These are phyloP conservation scores for Nothobranchius furzeri DNA, from an alignment of 2,113 vertebrate species.

Conservation along the genomic window DNA sequence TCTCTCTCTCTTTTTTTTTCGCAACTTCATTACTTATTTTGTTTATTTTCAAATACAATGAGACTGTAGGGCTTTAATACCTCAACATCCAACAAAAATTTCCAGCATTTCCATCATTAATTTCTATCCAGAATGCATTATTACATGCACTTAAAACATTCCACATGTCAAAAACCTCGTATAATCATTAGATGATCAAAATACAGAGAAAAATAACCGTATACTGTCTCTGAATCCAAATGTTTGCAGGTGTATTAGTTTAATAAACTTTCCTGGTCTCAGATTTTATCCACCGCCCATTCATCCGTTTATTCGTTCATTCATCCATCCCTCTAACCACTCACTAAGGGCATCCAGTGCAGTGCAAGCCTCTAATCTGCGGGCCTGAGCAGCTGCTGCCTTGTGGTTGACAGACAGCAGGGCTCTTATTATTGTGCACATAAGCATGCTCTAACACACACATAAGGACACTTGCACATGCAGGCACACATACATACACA, in stretches of 20 bases:
- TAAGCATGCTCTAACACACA: conserved; percentile 50
- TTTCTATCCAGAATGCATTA: background rate
- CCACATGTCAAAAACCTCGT: no score
- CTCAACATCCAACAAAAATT: background rate
- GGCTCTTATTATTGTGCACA: conserved; percentile 82
- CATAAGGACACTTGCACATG: conserved; percentile 28
- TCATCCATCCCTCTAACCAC: conserved; percentile 62
- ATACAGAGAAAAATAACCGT: no score
- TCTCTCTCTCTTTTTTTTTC: no score
- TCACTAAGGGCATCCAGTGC: conserved; percentile 68
- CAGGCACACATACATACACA: conserved; percentile 45
- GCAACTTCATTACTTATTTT: no score
- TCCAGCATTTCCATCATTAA: background rate
- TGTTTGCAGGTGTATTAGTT: conserved; percentile 33
- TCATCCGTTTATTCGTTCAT: conserved; percentile 31
- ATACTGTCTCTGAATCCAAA: background rate
- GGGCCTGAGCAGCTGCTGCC: conserved; percentile 76
- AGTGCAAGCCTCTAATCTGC: conserved; percentile 81
- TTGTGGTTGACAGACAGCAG: conserved; percentile 77
- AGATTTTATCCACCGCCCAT: conserved; percentile 34
- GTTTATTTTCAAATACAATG: no score
- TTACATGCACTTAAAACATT: no score
- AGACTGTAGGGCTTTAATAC: background rate
- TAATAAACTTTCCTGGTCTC: conserved; percentile 23
- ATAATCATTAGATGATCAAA: background rate